Evolutionary conservation across 2,888 invertebrate genomes (phyloP), one percentile per base, ranked within the genome.

Genomic region (Temnothorax rugatulus): DNA sequence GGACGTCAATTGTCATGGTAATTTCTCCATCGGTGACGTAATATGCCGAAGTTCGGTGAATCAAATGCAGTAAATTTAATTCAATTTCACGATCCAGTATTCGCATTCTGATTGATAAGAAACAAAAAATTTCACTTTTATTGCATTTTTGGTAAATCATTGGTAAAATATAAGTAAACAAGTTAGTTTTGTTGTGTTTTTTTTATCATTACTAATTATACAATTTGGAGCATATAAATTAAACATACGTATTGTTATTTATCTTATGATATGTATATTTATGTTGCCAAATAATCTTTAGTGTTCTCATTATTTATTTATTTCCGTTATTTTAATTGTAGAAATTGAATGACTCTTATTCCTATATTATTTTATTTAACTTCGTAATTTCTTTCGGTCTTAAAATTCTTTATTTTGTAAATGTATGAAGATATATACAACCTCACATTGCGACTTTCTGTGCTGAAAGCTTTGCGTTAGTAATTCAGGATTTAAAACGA

Each of bases 1-100:
- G 68, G 69, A 57, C 77, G 41, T 77, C 77, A 44, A 77, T 77
- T 77, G 69, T 77, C 54, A 77, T 29, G 29, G 54, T 38, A 77
- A 68, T 77, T 68, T 77, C 54, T 44, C 29, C 13, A 64, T 50
- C 34, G 15, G 63, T 63, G 75, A 75, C 21, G 50, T 76, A 76
- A 76, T 21, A 13, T 76, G 15, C 21, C 18, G 9, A 50, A 75
- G 34, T 63, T 75, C 44, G 34, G 2, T 34, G 18, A 75, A 75
- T 75, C 41, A 50, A 21, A 63, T 34, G 34, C 63, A 29, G 9
- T 47, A 34, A 75, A 75, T 63, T 75, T 25, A 21, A 75, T 21
- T 18, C 7, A 34, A 64, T 47, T 63, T 75, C 4, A 15, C 11
- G n/a, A 21, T 63, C 9, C 11, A 21, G 13, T 15, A 21, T 47